Evolutionary conservation across 1,140 invertebrate genomes (phyloP), one percentile per base, ranked within the genome.

Genomic region (Argopecten irradians): DNA sequence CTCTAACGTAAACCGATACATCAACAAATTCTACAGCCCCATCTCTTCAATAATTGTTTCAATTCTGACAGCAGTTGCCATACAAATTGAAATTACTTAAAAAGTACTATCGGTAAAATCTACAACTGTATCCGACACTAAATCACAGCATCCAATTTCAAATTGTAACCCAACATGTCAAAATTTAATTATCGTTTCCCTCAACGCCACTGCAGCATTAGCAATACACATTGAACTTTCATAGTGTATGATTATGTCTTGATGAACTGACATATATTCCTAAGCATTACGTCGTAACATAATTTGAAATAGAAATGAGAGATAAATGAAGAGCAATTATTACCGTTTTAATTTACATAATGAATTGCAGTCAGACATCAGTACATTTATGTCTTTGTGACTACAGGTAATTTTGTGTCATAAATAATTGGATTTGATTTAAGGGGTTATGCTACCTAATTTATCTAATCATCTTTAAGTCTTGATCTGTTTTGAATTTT

Each of bases 101-200:
- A 71, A 71, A 71, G 55, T 28, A 71, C 16, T 71, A 71, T 71
- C 55, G 16, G 55, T 7, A 11, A n/a, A 28, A 71, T 71, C 55
- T 71, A 71, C 55, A 71, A 71, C 55, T 71, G 55, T 16, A 71
- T 71, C 55, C 55, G 0, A n/a, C 55, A 71, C 22, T 71, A 71
- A 71, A 71, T 71, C 55, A 28, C 55, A 71, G 55, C 55, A 71
- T 71, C 55, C 55, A 71, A 46, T 71, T 71, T 71, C 55, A 71
- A 71, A 71, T 71, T 71, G 55, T 71, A 71, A 71, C 55, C 55
- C 55, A 71, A 71, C 55, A 71, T 71, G 55, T 71, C 55, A 71
- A 71, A 71, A 71, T 28, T 28, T 71, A 71, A 71, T 71, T 71
- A 28, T 28, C 16, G 55, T 71, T 71, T 71, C 28, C 55, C 55